A percentile compares a stretch with the other conserved stretches of the same genome.
Evolutionary conservation across 2,797 vertebrate genomes (phyloP).

Genomic region (Falco rusticolus): DNA sequence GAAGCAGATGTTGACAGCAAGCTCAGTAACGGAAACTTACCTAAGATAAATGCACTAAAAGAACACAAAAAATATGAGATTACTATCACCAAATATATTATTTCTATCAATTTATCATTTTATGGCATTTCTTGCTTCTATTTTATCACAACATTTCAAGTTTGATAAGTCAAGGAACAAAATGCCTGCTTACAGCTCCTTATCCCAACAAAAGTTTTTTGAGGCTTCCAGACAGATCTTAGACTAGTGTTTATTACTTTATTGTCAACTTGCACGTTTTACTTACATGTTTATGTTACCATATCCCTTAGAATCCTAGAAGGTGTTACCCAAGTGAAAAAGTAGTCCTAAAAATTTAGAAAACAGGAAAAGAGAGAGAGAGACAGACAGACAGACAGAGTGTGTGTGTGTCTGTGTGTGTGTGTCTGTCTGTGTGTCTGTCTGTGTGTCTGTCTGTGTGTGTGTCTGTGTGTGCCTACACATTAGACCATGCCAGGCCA

Average conservation of each 20-base stretch:
- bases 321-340: neutral
- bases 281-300: neutral
- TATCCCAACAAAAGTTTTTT: neutral
- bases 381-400: no score
- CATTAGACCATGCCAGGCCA: neutral
- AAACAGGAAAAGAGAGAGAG: neutral
- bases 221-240: neutral
- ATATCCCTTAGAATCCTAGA: neutral
- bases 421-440: no score
- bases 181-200: neutral
- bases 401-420: no score
- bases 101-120: slow-evolving; percentile 19
- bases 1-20: slow-evolving; percentile 5
- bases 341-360: neutral
- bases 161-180: neutral
- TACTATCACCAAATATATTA: neutral
- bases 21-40: neutral
- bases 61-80: neutral
- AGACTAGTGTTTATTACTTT: neutral
- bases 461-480: neutral
- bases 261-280: neutral
- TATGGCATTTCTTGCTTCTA: neutral
- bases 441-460: no score
- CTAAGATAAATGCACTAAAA: neutral
- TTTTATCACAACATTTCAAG: neutral